A percentile compares a stretch with the other conserved stretches of the same genome.
Conservation (phyloP, 2,888 invertebrate species). For the Dasypolia templi region DNA sequence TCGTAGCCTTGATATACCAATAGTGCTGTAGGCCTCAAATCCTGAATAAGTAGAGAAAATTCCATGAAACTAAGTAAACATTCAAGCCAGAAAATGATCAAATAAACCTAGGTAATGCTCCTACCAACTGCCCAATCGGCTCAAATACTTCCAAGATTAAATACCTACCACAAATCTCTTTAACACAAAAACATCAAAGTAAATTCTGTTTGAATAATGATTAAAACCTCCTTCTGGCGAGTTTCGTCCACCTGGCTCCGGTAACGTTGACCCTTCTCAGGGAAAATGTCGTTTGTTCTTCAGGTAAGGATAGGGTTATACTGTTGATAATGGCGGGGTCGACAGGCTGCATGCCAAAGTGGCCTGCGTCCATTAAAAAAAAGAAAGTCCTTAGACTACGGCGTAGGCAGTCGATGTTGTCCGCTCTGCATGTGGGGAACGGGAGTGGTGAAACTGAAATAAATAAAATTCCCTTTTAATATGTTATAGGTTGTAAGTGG, state of each 20-base stretch:
- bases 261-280: constrained; percentile 84
- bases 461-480: neutral
- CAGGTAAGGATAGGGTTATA: constrained; percentile 80
- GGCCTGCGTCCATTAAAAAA: constrained; percentile 83
- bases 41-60: neutral
- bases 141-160: constrained; percentile 20
- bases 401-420: constrained; percentile 83
- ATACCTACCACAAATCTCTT: constrained; percentile 28
- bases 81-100: no score
- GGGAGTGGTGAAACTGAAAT: constrained; percentile 79
- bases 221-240: constrained; percentile 79
- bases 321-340: constrained; percentile 83
- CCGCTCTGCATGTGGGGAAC: constrained; percentile 83
- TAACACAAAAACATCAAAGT: constrained; percentile 14
- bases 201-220: constrained; percentile 45
- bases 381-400: constrained; percentile 85
- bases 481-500: neutral
- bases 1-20: neutral
- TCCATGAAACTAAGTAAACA: neutral
- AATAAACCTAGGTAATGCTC: neutral
- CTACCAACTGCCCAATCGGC: neutral
- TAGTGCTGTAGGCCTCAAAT: neutral
- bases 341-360: constrained; percentile 82
- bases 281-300: constrained; percentile 80
- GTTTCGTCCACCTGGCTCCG: constrained; percentile 85